These are phyloP conservation scores for Atethmia centrago DNA, from an alignment of 2,888 invertebrate species.

Conservation along the genomic window DNA sequence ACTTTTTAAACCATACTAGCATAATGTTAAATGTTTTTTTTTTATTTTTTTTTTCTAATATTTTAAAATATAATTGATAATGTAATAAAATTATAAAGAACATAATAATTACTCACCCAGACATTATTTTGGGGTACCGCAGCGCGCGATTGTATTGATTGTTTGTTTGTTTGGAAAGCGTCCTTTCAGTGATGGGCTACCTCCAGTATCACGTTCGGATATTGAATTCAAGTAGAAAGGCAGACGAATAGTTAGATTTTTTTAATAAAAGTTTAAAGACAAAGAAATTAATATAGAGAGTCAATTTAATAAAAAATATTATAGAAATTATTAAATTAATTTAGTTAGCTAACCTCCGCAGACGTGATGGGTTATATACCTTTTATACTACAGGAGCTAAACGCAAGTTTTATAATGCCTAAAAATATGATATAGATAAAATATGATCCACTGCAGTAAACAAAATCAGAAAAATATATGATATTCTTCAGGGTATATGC, in stretches of 20 bases:
- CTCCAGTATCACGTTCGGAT: background rate
- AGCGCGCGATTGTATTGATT: background rate
- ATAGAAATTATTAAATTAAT: background rate
- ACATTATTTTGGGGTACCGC: background rate
- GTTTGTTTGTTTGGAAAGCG: background rate
- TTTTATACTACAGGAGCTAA: no score
- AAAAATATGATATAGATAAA: no score
- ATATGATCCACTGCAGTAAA: no score
- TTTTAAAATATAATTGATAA: background rate
- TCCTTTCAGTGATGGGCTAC: background rate
- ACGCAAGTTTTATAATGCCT: no score
- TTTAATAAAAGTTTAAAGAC: no score
- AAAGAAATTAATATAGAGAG: no score
- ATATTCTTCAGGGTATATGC: no score
- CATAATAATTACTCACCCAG: background rate
- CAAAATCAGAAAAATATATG: no score
- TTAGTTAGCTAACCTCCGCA: background rate
- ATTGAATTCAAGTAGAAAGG: background rate
- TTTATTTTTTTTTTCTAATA: background rate
- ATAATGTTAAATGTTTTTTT: background rate
- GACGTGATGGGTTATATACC: no score
- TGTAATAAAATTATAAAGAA: background rate
- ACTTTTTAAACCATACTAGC: background rate
- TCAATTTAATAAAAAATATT: background rate
- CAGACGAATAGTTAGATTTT: background rate